These are phyloP conservation scores for Xiphorhynchus erythropygius DNA, from an alignment of 2,797 vertebrate genomes.

Conservation along the genomic window DNA sequence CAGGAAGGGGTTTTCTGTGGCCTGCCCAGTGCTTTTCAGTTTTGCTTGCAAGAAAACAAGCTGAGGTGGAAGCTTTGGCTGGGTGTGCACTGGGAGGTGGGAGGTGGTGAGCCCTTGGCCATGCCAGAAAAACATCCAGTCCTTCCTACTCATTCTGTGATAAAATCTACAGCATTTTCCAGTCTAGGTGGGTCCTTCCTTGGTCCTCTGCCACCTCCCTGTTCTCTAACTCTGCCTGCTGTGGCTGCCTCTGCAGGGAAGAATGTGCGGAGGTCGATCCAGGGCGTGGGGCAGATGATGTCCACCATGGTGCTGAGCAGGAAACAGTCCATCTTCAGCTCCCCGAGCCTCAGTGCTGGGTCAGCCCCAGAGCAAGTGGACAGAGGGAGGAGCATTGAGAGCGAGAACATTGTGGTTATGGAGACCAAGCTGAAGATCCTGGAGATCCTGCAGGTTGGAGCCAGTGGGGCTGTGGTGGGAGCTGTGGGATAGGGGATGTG, in stretches of 20 bases:
- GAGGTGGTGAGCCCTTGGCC: background rate
- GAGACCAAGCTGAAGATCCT: conserved; percentile 98
- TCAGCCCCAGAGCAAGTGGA: conserved; percentile 79
- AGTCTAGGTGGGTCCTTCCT: background rate
- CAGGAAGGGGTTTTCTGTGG: background rate
- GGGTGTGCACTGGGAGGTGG: background rate
- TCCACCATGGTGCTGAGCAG: conserved; percentile 97
- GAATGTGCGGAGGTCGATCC: conserved; percentile 92
- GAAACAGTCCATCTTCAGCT: conserved; percentile 88
- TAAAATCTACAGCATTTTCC: background rate
- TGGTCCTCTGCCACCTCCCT: background rate
- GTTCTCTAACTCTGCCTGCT: background rate
- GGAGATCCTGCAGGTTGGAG: conserved; percentile 91
- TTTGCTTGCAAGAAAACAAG: background rate
- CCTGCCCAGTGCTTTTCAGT: background rate
- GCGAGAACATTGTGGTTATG: conserved; percentile 93
- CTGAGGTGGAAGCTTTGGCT: background rate
- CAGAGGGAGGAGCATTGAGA: conserved; percentile 87
- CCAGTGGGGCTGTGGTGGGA: background rate
- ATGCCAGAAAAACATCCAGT: background rate
- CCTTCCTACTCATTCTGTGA: background rate
- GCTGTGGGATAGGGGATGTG: background rate
- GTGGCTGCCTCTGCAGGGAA: conserved; percentile 79
- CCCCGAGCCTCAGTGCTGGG: conserved; percentile 66
- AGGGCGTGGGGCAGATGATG: conserved; percentile 97